Base-by-base conservation (phyloP, 2,797 vertebrate genomes). In the Octomys mimax region DNA sequence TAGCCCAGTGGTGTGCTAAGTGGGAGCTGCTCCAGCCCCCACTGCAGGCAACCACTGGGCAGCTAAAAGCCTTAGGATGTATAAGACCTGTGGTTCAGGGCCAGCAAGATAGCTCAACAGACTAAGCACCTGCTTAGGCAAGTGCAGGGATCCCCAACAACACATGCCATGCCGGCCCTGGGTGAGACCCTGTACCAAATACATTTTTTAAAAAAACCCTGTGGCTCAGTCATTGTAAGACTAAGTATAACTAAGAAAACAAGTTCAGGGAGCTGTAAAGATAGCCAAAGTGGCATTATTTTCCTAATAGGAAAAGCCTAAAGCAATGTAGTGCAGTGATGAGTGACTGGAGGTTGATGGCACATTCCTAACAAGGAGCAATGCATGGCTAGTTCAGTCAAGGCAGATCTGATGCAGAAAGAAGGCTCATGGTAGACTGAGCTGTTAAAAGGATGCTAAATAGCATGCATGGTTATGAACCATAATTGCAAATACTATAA, bases 181-280 rank as follows among this genome's bases (percentile, higher is more conserved):
- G 16, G 54, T 57, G 54, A 57, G 54, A 57, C 54, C 16, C 14
- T 18, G 14, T 57, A 57, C 54, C 54, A 57, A 57, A 57, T 57
- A 57, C 14, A 57, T 57, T 57, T 18, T 57, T 57, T 18, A 57
- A 57, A 57, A 57, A 57, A 18, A 57, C 61, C 33, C 54, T 61
- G 11, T 26, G 68, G 61, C 21, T 49, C 0, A 18, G 71, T 61
- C 75, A 54, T 6, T 78, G 5, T 28, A 86, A 64, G 70, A 78
- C 28, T 71, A 79, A 71, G 78, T 19, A 83, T 62, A 46, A 66
- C 83, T 80, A 82, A 93, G 68, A 89, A 93, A 84, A 95, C 61
- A 77, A 91, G 75, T 59, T 83, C 26, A 91, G 46, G 75, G 13
- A 79, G 57, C 52, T 79, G 39, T 61, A 81, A 83, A 33, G 73